Base-by-base conservation (phyloP, 2,113 vertebrate species). In the Casuarius casuarius region DNA sequence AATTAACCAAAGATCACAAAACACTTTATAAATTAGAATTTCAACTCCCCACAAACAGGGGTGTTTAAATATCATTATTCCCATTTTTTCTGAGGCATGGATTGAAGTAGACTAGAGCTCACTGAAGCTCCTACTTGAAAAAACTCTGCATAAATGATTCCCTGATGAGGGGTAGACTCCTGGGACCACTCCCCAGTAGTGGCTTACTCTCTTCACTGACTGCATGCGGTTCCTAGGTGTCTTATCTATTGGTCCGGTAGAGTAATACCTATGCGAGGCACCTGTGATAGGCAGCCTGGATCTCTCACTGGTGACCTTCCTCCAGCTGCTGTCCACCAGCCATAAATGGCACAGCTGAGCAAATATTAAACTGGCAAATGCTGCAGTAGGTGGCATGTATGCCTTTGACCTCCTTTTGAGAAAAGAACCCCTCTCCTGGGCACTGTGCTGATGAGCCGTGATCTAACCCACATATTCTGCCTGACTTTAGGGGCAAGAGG, bases 401-500 rank as follows among this genome's bases (percentile, higher is more conserved):
- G 1, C 23, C 29, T 44, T 7, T 59, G 70, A 81, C 7, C 4
- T 48, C 31, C 26, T 65, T 77, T 68, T 28, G 62, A 82, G 65
- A 28, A 84, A 82, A 56, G 31, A 2, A 6, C 4, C 5, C 7
- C 10, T 79, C 75, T 76, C 33, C 20, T 51, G 14, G 12, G 5
- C 54, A 10, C 21, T 12, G 3, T 44, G 23, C 17, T 92, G 18
- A 21, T 38, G 17, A 83, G 11, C 23, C 1, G 0, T 49, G 40
- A 70, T 2, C 7, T 5, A 92, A n/a, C 2, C 28, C 17, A 46
- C 16, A 21, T 94, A 46, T 91, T 90, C 87, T 90, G 46, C 87
- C 94, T 96, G 81, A 92, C 81, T 90, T 94, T 88, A 94, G 84
- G 61, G 46, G 21, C 52, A 96, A 95, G 76, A 96, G 90, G 96